A percentile compares a stretch with the other conserved stretches of the same genome.
These are phyloP conservation scores for Fragum whitleyi DNA, from an alignment of 2,888 invertebrate species.

Conservation along the genomic window DNA sequence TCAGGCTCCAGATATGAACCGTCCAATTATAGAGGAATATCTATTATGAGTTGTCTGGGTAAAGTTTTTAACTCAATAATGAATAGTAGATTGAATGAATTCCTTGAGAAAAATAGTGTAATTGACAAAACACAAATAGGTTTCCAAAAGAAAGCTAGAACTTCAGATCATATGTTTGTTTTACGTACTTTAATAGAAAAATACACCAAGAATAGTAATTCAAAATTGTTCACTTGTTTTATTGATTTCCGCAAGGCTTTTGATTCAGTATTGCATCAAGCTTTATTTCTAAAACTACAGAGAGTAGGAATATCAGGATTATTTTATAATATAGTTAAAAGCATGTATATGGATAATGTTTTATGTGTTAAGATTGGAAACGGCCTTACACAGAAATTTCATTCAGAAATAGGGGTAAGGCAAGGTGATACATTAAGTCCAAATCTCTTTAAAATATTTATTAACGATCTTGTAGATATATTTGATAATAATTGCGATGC, in stretches of 20 bases:
- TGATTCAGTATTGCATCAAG: constrained; percentile 14
- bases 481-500: constrained; percentile 12
- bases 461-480: background rate
- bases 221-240: too few relatives aligned
- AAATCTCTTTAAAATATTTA: constrained; percentile 16
- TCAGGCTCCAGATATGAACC: background rate
- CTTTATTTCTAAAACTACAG: background rate
- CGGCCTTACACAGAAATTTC: background rate
- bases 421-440: constrained; percentile 26
- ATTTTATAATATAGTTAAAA: background rate
- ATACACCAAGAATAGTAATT: background rate
- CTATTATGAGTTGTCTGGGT: constrained; percentile 16
- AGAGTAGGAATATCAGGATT: background rate
- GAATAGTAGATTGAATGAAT: background rate
- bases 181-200: background rate
- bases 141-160: background rate
- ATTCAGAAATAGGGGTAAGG: constrained; percentile 5
- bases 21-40: constrained; percentile 21
- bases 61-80: constrained; percentile 21
- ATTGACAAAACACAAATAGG: background rate
- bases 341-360: background rate
- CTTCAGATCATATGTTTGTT: too few relatives aligned
- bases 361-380: background rate
- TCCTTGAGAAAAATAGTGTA: background rate
- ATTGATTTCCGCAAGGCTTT: constrained; percentile 18